A percentile compares a stretch with the other conserved stretches of the same genome.
Evolutionary conservation across 2,888 invertebrate genomes (phyloP).

Genomic region (Leptinotarsa haldemani): DNA sequence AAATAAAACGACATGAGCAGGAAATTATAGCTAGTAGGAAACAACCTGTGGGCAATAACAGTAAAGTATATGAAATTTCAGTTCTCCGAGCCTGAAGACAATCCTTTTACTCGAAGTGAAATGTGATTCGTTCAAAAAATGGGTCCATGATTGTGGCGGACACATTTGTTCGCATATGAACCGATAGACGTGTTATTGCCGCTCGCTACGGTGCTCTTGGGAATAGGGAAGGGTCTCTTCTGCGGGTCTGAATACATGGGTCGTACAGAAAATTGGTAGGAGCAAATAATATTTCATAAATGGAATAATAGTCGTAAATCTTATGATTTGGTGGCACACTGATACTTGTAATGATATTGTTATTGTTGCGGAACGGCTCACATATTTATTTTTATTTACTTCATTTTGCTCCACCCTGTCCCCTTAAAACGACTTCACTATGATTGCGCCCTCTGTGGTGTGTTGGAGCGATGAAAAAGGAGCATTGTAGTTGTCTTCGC

Average conservation of each 20-base stretch:
- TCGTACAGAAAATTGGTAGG: slow-evolving; percentile 1
- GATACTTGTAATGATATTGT: background rate
- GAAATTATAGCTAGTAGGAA: background rate
- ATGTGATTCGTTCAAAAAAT: slow-evolving; percentile 33
- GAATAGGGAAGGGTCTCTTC: slow-evolving; percentile 25
- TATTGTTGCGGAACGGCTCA: too few relatives aligned
- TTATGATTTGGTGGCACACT: background rate
- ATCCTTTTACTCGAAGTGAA: slow-evolving; percentile 28
- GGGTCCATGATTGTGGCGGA: slow-evolving; percentile 37
- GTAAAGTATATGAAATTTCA: slow-evolving; percentile 38
- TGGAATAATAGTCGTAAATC: background rate
- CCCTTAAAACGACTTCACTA: too few relatives aligned
- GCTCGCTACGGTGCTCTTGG: slow-evolving; percentile 33
- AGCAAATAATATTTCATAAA: background rate
- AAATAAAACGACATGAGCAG: background rate
- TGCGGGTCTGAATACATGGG: slow-evolving; percentile 13
- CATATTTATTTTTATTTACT: too few relatives aligned
- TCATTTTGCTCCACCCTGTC: too few relatives aligned
- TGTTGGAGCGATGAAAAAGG: too few relatives aligned
- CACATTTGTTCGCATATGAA: slow-evolving; percentile 52
- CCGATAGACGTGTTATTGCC: slow-evolving; percentile 51
- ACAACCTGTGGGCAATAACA: slow-evolving; percentile 32
- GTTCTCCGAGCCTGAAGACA: slow-evolving; percentile 17
- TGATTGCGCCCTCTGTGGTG: too few relatives aligned
- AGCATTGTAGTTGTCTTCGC: too few relatives aligned